phyloP scores from a whole-genome alignment of 2,113 vertebrate species.

The Pachycephala philippinensis region DNA sequence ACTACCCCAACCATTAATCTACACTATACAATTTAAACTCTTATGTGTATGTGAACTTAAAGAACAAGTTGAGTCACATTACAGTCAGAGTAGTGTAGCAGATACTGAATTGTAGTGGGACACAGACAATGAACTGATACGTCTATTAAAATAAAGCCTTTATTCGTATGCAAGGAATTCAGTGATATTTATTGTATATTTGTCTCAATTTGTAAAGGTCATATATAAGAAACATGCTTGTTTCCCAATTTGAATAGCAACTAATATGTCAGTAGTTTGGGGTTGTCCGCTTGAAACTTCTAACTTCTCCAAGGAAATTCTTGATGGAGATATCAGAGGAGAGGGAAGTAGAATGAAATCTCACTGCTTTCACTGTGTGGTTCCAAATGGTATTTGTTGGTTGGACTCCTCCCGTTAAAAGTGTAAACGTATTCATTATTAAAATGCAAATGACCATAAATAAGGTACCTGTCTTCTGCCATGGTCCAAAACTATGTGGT shows the following conservation, averaged over 20 bases:
- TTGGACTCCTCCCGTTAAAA: neutral
- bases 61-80: neutral
- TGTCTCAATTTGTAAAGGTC: neutral
- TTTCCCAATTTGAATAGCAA: neutral
- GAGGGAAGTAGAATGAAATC: neutral
- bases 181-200: neutral
- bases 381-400: neutral
- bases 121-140: neutral
- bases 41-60: neutral
- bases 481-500: neutral
- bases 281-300: neutral
- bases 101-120: neutral
- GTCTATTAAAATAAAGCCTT: neutral
- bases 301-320: neutral
- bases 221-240: neutral
- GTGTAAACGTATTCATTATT: neutral
- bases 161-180: neutral
- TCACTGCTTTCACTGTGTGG: neutral
- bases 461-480: neutral
- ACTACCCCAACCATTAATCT: neutral
- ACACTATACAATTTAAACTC: neutral
- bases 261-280: neutral
- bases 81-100: neutral
- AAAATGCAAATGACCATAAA: neutral
- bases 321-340: rapidly evolving